These are phyloP conservation scores for Pachycephus smyrnensis DNA, from an alignment of 2,888 invertebrate species.

Conservation along the genomic window DNA sequence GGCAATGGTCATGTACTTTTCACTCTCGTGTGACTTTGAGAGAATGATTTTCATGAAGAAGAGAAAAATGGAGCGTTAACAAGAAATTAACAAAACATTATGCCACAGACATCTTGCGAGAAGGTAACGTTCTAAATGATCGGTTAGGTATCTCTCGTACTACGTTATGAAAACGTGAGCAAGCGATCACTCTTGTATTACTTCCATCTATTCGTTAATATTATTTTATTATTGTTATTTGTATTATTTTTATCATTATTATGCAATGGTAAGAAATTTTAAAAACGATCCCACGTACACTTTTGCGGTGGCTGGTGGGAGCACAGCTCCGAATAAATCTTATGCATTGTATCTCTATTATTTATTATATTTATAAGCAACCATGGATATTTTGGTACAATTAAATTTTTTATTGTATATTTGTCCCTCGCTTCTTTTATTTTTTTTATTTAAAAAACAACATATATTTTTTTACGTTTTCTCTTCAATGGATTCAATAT, in stretches of 20 bases:
- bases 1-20: constrained; percentile 21
- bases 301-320: constrained; percentile 59
- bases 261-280: constrained; percentile 66
- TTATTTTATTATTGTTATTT: constrained; percentile 38
- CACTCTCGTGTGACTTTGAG: not conserved
- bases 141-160: constrained; percentile 7
- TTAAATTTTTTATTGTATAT: constrained; percentile 59
- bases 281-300: constrained; percentile 64
- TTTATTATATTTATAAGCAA: constrained; percentile 65
- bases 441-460: constrained; percentile 54
- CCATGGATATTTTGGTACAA: constrained; percentile 66
- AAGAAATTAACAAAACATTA: not conserved
- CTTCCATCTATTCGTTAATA: constrained; percentile 29
- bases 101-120: not conserved
- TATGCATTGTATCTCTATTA: constrained; percentile 65
- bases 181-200: constrained; percentile 43
- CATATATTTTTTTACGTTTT: constrained; percentile 47
- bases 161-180: constrained; percentile 52
- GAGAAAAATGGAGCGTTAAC: not conserved
- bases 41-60: not conserved
- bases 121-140: constrained; percentile 1
- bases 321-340: constrained; percentile 67
- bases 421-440: constrained; percentile 33
- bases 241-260: constrained; percentile 52
- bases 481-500: constrained; percentile 43